A percentile compares a stretch with the other conserved stretches of the same genome.
Evolutionary conservation across 1,140 invertebrate genomes (phyloP).

Genomic region (Galendromus occidentalis): DNA sequence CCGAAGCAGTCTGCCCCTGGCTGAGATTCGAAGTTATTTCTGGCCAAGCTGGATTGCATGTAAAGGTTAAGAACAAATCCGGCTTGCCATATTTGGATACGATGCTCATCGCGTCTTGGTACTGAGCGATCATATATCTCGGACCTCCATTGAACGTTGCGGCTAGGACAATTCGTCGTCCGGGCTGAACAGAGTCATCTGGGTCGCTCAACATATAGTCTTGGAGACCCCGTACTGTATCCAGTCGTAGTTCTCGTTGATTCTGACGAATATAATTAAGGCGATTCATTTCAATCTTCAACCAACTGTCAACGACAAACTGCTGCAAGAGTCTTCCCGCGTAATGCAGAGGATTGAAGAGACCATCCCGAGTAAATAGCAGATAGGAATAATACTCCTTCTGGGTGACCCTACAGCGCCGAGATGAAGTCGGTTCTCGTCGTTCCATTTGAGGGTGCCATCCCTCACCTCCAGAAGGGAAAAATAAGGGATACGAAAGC

Average conservation of each 20-base stretch:
- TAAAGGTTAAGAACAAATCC: constrained; percentile 22
- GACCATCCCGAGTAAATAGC: too few species aligned
- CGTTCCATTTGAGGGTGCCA: background rate
- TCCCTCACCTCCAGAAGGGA: constrained; percentile 14
- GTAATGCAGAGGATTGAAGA: too few species aligned
- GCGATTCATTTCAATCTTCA: too few species aligned
- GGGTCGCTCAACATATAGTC: background rate
- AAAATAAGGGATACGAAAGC: constrained; percentile 20
- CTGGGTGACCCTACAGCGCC: too few species aligned
- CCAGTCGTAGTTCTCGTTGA: background rate
- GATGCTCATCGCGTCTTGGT: constrained; percentile 17
- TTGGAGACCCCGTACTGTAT: background rate
- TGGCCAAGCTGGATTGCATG: constrained; percentile 23
- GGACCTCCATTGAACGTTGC: constrained; percentile 20
- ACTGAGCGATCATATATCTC: constrained; percentile 18
- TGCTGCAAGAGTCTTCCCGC: too few species aligned
- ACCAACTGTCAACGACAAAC: too few species aligned
- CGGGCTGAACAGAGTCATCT: background rate
- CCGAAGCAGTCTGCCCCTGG: constrained; percentile 13
- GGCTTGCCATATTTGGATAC: constrained; percentile 18
- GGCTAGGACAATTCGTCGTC: background rate
- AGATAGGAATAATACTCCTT: too few species aligned
- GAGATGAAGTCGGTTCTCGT: too few species aligned
- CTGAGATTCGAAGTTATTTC: constrained; percentile 20
- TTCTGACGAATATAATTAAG: too few species aligned